Conservation (phyloP, 2,113 vertebrate genomes). For the Galeopterus variegatus region DNA sequence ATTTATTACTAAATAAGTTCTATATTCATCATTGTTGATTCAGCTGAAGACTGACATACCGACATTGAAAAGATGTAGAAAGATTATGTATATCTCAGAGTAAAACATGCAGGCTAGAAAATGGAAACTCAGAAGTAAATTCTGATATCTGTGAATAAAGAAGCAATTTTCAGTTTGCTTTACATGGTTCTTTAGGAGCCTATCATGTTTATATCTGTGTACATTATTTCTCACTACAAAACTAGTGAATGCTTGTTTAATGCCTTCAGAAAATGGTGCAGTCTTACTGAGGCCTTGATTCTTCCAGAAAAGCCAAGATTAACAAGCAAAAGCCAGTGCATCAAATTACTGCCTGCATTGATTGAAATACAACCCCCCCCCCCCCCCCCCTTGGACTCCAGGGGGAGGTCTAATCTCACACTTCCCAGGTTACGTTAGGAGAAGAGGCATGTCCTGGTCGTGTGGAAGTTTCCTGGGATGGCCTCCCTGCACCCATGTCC, state of each 20-base stretch:
- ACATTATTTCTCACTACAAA: constrained; percentile 69
- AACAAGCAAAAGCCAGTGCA: constrained; percentile 62
- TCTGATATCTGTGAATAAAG: constrained; percentile 73
- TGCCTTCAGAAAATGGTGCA: constrained; percentile 68
- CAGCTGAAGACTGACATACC: constrained; percentile 51
- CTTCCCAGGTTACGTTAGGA: neutral
- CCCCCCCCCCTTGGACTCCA: neutral
- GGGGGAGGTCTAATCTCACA: neutral
- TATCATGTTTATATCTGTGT: constrained; percentile 80
- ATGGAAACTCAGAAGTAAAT: constrained; percentile 75
- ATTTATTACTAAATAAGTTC: constrained; percentile 77
- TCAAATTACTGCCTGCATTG: constrained; percentile 76
- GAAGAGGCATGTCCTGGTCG: neutral
- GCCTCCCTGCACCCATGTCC: neutral
- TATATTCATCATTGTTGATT: constrained; percentile 63
- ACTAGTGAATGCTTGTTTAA: constrained; percentile 77
- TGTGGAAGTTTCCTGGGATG: neutral
- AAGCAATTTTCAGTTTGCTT: constrained; percentile 76
- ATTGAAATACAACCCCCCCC: neutral
- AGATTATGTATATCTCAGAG: constrained; percentile 57
- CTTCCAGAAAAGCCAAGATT: constrained; percentile 78
- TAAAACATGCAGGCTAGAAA: constrained; percentile 74
- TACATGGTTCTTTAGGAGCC: constrained; percentile 81
- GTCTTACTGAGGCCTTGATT: constrained; percentile 75
- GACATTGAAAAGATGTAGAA: constrained; percentile 79